A percentile compares a stretch with the other conserved stretches of the same genome.
These are phyloP conservation scores for Rhineura floridana DNA, from an alignment of 2,113 vertebrate genomes.

Conservation along the genomic window DNA sequence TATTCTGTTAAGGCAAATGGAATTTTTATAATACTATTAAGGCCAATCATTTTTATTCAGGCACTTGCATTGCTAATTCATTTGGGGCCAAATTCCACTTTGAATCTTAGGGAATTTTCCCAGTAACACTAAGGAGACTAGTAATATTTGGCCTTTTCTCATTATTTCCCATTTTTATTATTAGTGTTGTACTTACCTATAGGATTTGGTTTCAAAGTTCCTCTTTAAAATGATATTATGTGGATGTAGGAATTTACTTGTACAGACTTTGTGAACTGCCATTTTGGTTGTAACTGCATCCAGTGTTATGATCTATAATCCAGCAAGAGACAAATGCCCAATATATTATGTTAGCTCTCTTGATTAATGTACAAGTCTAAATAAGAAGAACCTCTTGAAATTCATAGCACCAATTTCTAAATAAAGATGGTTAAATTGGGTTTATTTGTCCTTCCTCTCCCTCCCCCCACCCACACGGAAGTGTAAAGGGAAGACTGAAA, in stretches of 20 bases:
- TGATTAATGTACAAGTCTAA: constrained; percentile 35
- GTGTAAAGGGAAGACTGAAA: constrained; percentile 52
- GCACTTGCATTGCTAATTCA: constrained; percentile 41
- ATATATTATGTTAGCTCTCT: constrained; percentile 39
- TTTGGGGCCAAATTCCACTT: constrained; percentile 22
- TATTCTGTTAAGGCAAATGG: constrained; percentile 61
- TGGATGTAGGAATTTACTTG: constrained; percentile 40
- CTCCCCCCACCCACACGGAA: neutral
- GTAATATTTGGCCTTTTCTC: constrained; percentile 36
- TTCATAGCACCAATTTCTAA: neutral
- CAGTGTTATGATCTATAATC: constrained; percentile 52
- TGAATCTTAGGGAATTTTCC: constrained; percentile 6
- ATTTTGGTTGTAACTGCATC: constrained; percentile 47
- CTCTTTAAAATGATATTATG: constrained; percentile 49
- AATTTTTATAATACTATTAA: constrained; percentile 67
- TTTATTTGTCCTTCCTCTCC: constrained; percentile 13
- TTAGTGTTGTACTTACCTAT: constrained; percentile 62
- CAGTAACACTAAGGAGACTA: neutral
- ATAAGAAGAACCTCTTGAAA: neutral
- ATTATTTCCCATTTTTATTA: constrained; percentile 42
- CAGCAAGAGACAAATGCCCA: neutral
- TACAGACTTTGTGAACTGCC: constrained; percentile 37
- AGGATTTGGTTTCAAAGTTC: constrained; percentile 36
- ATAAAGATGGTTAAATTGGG: neutral
- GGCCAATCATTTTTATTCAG: constrained; percentile 63